Conservation (phyloP, 2,113 vertebrate genomes). For the Eclectus roratus region DNA sequence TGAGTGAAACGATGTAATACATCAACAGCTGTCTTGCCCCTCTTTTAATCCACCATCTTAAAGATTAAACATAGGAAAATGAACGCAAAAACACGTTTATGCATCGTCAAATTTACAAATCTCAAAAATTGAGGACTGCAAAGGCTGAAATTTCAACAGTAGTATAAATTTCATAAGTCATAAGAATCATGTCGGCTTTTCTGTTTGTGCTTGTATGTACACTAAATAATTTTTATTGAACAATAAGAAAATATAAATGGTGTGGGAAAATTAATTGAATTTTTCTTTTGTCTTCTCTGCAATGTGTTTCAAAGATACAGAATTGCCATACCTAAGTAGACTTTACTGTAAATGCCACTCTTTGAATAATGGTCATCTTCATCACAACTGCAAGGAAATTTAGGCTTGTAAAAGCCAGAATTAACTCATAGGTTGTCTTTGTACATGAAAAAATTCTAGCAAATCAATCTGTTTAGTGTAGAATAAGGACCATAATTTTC, state of each 20-base stretch:
- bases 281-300: not conserved
- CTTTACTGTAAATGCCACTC: not conserved
- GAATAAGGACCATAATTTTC: not conserved
- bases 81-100: not conserved
- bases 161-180: not conserved
- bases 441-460: not conserved
- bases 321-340: not conserved
- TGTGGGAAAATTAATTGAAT: not conserved
- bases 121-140: not conserved
- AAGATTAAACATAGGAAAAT: not conserved
- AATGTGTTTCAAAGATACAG: not conserved
- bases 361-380: not conserved
- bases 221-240: not conserved
- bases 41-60: not conserved
- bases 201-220: not conserved
- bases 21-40: not conserved
- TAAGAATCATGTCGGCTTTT: not conserved
- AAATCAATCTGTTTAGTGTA: not conserved
- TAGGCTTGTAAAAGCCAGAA: not conserved
- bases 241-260: not conserved
- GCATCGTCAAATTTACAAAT: not conserved
- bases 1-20: not conserved
- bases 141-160: not conserved
- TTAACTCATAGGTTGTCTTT: not conserved
- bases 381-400: not conserved